phyloP scores from a whole-genome alignment of 1,140 invertebrate species.

The Leguminivora glycinivorella region DNA sequence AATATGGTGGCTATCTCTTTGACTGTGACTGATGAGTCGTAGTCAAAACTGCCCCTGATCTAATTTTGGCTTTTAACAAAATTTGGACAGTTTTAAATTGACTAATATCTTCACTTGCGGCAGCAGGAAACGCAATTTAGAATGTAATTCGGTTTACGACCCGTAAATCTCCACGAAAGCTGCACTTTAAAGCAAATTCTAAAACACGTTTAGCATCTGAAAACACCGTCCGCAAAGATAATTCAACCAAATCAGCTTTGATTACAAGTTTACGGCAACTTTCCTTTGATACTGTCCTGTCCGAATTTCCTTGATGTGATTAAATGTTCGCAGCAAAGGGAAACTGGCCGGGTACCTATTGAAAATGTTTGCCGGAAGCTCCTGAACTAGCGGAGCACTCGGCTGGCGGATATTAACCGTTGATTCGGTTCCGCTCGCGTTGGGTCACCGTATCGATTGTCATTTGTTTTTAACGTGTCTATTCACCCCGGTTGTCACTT shows the following conservation, averaged over 20 bases:
- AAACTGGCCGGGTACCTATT: constrained; percentile 1
- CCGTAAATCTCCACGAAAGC: background rate
- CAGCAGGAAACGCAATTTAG: too few relatives aligned
- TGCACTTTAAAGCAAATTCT: background rate
- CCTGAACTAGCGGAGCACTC: constrained; percentile 6
- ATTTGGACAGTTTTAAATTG: too few relatives aligned
- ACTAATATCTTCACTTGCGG: too few relatives aligned
- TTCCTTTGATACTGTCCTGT: constrained; percentile 9
- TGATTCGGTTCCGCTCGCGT: constrained; percentile 9
- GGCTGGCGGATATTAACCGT: constrained; percentile 10
- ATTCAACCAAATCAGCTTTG: background rate
- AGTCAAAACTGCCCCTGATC: too few relatives aligned
- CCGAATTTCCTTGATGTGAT: constrained; percentile 25
- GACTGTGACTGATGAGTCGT: too few relatives aligned
- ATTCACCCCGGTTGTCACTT: background rate
- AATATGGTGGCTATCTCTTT: too few relatives aligned
- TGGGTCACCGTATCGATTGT: constrained; percentile 5
- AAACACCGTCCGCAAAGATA: background rate
- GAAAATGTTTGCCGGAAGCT: constrained; percentile 24
- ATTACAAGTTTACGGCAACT: background rate
- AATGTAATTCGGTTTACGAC: background rate
- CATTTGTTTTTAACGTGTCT: constrained; percentile 14
- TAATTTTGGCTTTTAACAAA: too few relatives aligned
- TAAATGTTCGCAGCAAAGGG: constrained; percentile 11
- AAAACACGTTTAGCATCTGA: background rate